Conservation (phyloP, 2,797 vertebrate genomes). For the Pyrocephalus nanus region DNA sequence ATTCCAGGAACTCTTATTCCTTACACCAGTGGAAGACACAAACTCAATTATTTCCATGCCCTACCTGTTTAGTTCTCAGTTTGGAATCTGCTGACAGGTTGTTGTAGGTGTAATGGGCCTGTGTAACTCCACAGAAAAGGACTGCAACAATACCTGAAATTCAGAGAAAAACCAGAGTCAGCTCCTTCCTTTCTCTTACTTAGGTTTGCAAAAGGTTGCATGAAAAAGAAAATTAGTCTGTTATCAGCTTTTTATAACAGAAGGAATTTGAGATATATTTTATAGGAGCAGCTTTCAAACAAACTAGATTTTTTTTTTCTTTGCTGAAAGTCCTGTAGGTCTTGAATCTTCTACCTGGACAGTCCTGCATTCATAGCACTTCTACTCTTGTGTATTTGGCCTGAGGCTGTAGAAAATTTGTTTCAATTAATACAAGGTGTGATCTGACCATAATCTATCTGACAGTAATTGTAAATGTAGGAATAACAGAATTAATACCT, state of each 20-base stretch:
- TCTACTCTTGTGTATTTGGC: neutral
- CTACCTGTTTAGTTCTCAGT: conserved; percentile 85
- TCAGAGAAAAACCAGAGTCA: neutral
- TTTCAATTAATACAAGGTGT: neutral
- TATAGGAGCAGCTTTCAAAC: neutral
- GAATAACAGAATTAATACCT: neutral
- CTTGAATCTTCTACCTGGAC: neutral
- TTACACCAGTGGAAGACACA: neutral
- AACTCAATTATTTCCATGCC: neutral
- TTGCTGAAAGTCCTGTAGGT: neutral
- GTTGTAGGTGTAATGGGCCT: conserved; percentile 86
- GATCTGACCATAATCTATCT: neutral
- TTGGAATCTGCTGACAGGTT: conserved; percentile 84
- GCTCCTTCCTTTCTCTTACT: neutral
- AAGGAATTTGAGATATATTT: neutral
- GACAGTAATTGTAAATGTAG: neutral
- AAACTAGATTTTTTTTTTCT: neutral
- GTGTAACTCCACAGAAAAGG: conserved; percentile 87
- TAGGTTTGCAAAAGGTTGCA: neutral
- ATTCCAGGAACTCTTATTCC: neutral
- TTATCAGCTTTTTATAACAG: neutral
- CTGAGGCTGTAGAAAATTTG: neutral
- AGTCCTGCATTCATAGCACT: neutral
- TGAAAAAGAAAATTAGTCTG: neutral
- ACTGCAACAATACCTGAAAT: conserved; percentile 87